Conservation (phyloP, 2,113 vertebrate genomes). For the Passer domesticus region DNA sequence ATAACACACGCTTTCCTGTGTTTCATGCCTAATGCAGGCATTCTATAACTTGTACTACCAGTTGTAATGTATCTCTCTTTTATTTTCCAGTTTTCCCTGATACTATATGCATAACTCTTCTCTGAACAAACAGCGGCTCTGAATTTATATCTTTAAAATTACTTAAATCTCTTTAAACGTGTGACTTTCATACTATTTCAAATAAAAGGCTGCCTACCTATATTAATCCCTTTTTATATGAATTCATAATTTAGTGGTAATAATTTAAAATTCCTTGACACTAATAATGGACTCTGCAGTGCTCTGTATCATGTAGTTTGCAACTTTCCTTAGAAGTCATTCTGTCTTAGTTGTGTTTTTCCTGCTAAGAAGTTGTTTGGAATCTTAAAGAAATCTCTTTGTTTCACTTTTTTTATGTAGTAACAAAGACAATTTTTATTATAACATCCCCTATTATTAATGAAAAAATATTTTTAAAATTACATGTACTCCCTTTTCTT, state of each 20-base stretch:
- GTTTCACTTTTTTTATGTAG: neutral
- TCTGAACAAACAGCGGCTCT: neutral
- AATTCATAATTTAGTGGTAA: neutral
- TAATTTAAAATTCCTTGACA: neutral
- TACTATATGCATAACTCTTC: neutral
- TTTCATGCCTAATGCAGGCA: neutral
- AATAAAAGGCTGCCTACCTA: neutral
- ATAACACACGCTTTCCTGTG: neutral
- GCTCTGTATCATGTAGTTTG: neutral
- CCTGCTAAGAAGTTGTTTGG: neutral
- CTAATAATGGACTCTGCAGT: neutral
- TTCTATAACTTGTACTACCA: neutral
- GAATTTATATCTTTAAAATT: neutral
- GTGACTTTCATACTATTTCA: neutral
- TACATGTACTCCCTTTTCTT: neutral
- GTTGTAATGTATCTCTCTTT: neutral
- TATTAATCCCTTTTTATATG: neutral
- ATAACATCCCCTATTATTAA: neutral
- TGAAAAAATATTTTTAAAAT: neutral
- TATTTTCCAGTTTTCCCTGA: neutral
- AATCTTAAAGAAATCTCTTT: neutral
- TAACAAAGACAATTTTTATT: neutral
- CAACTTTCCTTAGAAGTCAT: neutral
- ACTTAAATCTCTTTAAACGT: neutral
- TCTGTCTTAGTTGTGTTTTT: neutral